Percentiles rank a stretch among this genome's conserved stretches.
Evolutionary conservation across 2,888 invertebrate genomes (phyloP).

Genomic region (Platypus cylindrus): DNA sequence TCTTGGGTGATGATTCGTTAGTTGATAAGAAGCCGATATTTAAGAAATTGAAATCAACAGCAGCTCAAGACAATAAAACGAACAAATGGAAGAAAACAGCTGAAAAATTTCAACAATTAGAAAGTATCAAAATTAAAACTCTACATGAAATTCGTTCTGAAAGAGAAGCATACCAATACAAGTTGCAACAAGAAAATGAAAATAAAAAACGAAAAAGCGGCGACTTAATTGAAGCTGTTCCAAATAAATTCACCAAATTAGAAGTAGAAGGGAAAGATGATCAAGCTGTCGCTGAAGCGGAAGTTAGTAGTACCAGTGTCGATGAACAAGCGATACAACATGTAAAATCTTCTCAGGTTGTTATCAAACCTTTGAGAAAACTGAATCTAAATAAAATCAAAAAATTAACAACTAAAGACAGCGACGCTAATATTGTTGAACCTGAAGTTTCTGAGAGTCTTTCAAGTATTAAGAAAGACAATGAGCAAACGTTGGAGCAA

Average conservation of each 20-base stretch:
- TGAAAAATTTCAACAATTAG: too few relatives aligned
- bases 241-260: conserved; percentile 3
- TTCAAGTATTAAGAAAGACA: background rate
- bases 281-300: conserved; percentile 23
- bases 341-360: conserved; percentile 3
- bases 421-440: too few relatives aligned
- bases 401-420: conserved; percentile 2
- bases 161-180: conserved; percentile 12
- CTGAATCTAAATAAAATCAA: conserved; percentile 11
- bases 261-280: conserved; percentile 7
- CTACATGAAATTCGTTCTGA: conserved; percentile 35
- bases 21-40: background rate
- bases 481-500: background rate
- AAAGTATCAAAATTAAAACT: conserved; percentile 32
- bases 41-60: conserved; percentile 13
- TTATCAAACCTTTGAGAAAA: conserved; percentile 4
- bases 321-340: conserved; percentile 11
- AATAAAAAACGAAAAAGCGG: background rate
- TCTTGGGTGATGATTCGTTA: conserved; percentile 10
- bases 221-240: conserved; percentile 7
- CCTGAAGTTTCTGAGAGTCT: background rate
- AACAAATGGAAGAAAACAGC: too few relatives aligned
- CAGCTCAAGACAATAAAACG: conserved; percentile 16
- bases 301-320: conserved; percentile 26
- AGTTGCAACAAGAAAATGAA: conserved; percentile 3